These are phyloP conservation scores for Tetragonisca angustula DNA, from an alignment of 2,888 invertebrate genomes.

Conservation along the genomic window DNA sequence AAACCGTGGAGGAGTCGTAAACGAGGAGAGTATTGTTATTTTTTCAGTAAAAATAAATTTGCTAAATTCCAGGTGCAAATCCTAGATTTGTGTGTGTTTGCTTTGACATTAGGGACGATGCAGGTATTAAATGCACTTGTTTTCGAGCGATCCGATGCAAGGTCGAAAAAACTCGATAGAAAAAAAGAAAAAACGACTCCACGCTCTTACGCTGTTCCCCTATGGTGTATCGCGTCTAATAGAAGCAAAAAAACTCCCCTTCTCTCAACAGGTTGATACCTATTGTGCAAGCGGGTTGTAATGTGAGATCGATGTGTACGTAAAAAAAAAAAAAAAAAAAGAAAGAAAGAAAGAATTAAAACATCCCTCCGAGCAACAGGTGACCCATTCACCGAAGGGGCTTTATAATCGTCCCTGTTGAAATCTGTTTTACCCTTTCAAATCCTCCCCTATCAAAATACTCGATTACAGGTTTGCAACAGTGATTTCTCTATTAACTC, in stretches of 20 bases:
- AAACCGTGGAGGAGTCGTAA: not conserved
- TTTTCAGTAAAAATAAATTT: not conserved
- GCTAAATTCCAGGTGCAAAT: too few species aligned
- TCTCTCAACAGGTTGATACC: slow-evolving; percentile 76
- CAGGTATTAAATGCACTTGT: slow-evolving; percentile 65
- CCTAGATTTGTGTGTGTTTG: too few species aligned
- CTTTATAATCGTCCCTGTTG: slow-evolving; percentile 38
- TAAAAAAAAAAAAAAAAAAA: slow-evolving; percentile 53
- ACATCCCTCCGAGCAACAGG: slow-evolving; percentile 71
- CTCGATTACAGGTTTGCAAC: too few species aligned
- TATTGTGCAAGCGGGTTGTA: slow-evolving; percentile 66
- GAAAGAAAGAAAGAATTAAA: slow-evolving; percentile 73
- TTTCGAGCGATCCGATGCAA: slow-evolving; percentile 33
- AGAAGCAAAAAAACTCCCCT: slow-evolving; percentile 76
- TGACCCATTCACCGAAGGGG: slow-evolving; percentile 52
- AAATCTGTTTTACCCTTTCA: slow-evolving; percentile 49
- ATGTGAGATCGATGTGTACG: slow-evolving; percentile 54
- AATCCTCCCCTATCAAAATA: not conserved
- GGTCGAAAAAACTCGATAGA: slow-evolving; percentile 59
- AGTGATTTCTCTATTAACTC: not conserved
- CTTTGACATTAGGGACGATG: not conserved
- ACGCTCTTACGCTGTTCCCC: slow-evolving; percentile 57
- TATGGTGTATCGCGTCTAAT: slow-evolving; percentile 53
- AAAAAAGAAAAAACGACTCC: slow-evolving; percentile 53
- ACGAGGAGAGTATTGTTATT: too few species aligned